phyloP scores from a whole-genome alignment of 2,113 vertebrate species.

The Pachypanchax playfairii region DNA sequence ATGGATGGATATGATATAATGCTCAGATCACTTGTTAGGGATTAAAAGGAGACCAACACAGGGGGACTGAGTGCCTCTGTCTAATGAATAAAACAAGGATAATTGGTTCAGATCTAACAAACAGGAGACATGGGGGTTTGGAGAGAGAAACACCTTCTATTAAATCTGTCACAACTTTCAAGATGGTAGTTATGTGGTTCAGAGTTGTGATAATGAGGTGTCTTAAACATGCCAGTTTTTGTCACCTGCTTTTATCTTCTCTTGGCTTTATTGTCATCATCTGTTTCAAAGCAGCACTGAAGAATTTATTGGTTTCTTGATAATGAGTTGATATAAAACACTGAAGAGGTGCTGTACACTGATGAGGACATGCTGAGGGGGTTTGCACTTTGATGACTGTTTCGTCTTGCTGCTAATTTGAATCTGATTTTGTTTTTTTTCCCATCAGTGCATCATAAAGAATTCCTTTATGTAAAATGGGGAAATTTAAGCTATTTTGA shows the following conservation, averaged over 20 bases:
- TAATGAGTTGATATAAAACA: background rate
- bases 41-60: too few relatives aligned
- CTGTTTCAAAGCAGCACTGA: conserved; percentile 1
- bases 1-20: too few relatives aligned
- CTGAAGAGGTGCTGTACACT: background rate
- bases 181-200: conserved; percentile 25
- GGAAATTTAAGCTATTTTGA: too few relatives aligned
- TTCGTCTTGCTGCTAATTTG: background rate
- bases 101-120: conserved; percentile 44
- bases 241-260: conserved; percentile 11
- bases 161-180: conserved; percentile 48
- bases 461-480: too few relatives aligned
- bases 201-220: conserved; percentile 45
- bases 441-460: too few relatives aligned
- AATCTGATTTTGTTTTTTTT: too few relatives aligned
- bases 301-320: background rate
- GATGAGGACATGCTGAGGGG: background rate
- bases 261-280: conserved; percentile 4
- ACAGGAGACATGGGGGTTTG: conserved; percentile 5
- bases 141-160: conserved; percentile 4
- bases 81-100: conserved; percentile 36
- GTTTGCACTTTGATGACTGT: background rate
- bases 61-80: conserved; percentile 26
- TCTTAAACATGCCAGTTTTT: conserved; percentile 43
- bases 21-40: too few relatives aligned